Evolutionary conservation across 2,888 invertebrate species (phyloP), one percentile per base, ranked within the genome.

Genomic region (Vesta saturnalis): DNA sequence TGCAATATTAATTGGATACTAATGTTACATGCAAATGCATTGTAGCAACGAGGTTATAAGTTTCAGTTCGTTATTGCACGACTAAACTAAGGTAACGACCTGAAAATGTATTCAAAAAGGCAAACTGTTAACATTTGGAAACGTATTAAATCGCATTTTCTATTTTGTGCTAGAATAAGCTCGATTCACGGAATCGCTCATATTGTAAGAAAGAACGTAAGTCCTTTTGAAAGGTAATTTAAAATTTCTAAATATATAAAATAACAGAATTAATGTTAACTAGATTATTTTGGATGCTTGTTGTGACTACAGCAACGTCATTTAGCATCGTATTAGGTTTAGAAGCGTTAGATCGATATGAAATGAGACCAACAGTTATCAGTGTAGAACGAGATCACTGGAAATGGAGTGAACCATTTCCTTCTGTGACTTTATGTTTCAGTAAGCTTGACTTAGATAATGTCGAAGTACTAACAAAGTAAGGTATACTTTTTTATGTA

Each of bases 141-240:
- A 52, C 22, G 67, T 22, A 59, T 67, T 61, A 21, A 15, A 14
- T 54, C 16, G 12, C 72, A 77, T 67, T 57, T 76, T 54, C 57
- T 72, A 49, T 75, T 73, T 60, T 73, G 77, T 56, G 71, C 78
- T 18, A 75, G 73, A 60, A 74, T 74, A 52, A 77, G 77, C 3
- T 78, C 81, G 4, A 77, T 82, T 62, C 81, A 80, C 71, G 82
- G 81, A 4, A 72, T 82, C 19, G 76, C 73, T 12, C 81, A 82
- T 59, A 72, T 80, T 19, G 76, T 77, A 0, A 68, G 72, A 21
- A 69, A 69, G 49, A 76, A 72, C n/a, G 73, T 79, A 22, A 77
- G 77, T 56, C 59, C 69, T 0, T 46, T 72, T 18, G 82, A 82
- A 73, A 78, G 79, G 82, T 81, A 74, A 72, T 72, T 43, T 52